These are phyloP conservation scores for Agraylea sexmaculata DNA, from an alignment of 1,140 invertebrate species.

Conservation along the genomic window DNA sequence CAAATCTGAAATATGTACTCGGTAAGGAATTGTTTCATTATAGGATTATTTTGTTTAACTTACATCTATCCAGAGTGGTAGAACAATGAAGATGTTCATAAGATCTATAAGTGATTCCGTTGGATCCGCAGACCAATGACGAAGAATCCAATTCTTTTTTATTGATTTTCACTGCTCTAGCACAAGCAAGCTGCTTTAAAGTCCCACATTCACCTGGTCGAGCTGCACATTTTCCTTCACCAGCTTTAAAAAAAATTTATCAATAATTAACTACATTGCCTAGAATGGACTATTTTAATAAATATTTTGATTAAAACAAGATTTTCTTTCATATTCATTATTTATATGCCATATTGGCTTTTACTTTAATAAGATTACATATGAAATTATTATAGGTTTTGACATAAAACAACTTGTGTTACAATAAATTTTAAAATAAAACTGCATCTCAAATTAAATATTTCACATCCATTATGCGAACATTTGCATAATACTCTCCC, in stretches of 20 bases:
- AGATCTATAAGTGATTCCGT: constrained; percentile 26
- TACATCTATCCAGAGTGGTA: constrained; percentile 24
- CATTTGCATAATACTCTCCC: too few relatives aligned
- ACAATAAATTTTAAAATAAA: too few relatives aligned
- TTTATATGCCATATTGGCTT: too few relatives aligned
- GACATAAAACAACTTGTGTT: too few relatives aligned
- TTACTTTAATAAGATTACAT: too few relatives aligned
- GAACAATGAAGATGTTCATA: constrained; percentile 26
- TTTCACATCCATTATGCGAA: too few relatives aligned
- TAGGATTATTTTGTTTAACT: constrained; percentile 11
- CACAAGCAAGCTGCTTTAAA: constrained; percentile 21
- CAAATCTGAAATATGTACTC: constrained; percentile 23
- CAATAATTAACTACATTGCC: too few relatives aligned
- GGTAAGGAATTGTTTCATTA: background rate
- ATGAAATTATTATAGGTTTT: too few relatives aligned
- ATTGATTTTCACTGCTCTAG: constrained; percentile 19
- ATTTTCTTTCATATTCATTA: too few relatives aligned
- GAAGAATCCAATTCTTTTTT: constrained; percentile 10
- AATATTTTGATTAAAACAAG: too few relatives aligned
- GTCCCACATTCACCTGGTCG: constrained; percentile 23
- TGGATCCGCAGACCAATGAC: constrained; percentile 25
- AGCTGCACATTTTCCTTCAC: constrained; percentile 17
- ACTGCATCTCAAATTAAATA: too few relatives aligned
- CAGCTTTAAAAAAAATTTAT: constrained; percentile 18
- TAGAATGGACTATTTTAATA: too few relatives aligned